These are phyloP conservation scores for Chydorus sphaericus DNA, from an alignment of 2,888 invertebrate genomes.

Conservation along the genomic window DNA sequence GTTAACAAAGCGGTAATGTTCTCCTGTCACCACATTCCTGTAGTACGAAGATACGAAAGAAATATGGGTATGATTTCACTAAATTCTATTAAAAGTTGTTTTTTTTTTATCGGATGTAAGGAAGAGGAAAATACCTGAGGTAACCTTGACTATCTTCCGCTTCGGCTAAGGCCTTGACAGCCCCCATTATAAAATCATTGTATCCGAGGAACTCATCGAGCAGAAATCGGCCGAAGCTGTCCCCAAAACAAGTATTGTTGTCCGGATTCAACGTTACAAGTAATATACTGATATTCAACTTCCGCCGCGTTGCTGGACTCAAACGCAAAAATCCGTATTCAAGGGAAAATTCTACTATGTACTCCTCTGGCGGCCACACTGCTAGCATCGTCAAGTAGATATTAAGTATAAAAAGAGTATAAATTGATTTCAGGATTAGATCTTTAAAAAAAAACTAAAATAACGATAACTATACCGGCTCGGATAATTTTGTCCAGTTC, in stretches of 20 bases:
- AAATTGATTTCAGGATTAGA: not conserved
- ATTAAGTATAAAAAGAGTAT: not conserved
- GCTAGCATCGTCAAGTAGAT: slow-evolving; percentile 14
- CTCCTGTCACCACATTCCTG: slow-evolving; percentile 93
- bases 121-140: slow-evolving; percentile 43
- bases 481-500: slow-evolving; percentile 10
- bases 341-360: slow-evolving; percentile 92
- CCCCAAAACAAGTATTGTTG: slow-evolving; percentile 84
- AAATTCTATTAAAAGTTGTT: not conserved
- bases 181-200: slow-evolving; percentile 92
- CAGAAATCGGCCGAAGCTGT: slow-evolving; percentile 73
- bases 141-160: slow-evolving; percentile 93
- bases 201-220: slow-evolving; percentile 90
- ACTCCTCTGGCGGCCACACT: slow-evolving; percentile 69
- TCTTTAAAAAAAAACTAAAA: not conserved
- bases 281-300: slow-evolving; percentile 73
- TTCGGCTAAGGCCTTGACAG: slow-evolving; percentile 86
- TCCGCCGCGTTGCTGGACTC: slow-evolving; percentile 67
- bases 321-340: slow-evolving; percentile 92
- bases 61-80: not conserved
- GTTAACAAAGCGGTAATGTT: slow-evolving; percentile 94
- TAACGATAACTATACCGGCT: slow-evolving; percentile 1
- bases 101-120: not conserved
- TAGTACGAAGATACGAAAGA: not conserved
- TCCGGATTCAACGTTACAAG: slow-evolving; percentile 75